Evolutionary conservation across 2,797 vertebrate genomes (phyloP).

Genomic region (Tympanoctomys barrerae): DNA sequence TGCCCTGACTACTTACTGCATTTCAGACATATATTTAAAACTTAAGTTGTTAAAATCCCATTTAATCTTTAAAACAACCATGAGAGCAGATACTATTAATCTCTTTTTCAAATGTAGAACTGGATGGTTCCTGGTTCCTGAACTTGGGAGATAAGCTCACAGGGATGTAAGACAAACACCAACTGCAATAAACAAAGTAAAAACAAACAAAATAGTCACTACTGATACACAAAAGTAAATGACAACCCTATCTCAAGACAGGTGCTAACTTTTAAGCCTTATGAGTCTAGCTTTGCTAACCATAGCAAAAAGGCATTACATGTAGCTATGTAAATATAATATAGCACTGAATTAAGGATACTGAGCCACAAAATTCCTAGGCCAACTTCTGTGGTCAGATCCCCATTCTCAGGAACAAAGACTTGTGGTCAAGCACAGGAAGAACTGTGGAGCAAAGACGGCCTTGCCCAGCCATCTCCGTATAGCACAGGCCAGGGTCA

Average conservation of each 20-base stretch:
- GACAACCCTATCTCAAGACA: neutral
- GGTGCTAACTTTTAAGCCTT: constrained; percentile 27
- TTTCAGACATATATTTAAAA: constrained; percentile 10
- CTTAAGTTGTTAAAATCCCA: neutral
- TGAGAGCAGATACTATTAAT: neutral
- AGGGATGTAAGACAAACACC: constrained; percentile 10
- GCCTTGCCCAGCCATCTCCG: neutral
- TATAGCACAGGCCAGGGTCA: neutral
- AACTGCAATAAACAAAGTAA: constrained; percentile 41
- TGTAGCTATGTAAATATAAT: neutral
- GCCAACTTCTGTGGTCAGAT: constrained; percentile 22
- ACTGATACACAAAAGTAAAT: constrained; percentile 25
- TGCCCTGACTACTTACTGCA: neutral
- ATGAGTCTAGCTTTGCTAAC: constrained; percentile 41
- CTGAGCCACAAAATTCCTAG: constrained; percentile 53
- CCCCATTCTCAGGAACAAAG: neutral
- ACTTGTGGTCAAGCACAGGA: neutral
- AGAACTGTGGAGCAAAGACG: neutral
- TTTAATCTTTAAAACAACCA: constrained; percentile 60
- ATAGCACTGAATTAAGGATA: constrained; percentile 8
- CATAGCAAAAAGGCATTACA: neutral
- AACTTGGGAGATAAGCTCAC: constrained; percentile 52
- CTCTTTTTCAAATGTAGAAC: constrained; percentile 55
- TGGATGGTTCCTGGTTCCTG: constrained; percentile 32
- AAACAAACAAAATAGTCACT: constrained; percentile 1